These are phyloP conservation scores for Drosophila multiciliata DNA, from an alignment of 2,888 invertebrate species.

Conservation along the genomic window DNA sequence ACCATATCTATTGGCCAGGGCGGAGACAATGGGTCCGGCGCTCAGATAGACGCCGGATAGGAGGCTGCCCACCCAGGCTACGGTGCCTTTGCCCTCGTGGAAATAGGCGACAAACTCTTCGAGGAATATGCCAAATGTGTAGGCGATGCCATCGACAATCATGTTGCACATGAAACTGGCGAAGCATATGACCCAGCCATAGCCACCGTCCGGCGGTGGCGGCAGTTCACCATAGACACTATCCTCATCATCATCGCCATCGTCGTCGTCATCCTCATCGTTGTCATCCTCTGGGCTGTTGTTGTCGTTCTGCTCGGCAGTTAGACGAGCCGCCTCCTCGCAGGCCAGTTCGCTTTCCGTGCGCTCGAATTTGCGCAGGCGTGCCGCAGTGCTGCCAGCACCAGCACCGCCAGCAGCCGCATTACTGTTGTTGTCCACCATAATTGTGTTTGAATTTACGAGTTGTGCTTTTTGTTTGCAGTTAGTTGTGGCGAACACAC, in stretches of 20 bases:
- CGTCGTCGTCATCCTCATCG: conserved; percentile 69
- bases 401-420: conserved; percentile 42
- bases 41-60: conserved; percentile 98
- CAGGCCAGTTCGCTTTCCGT: conserved; percentile 95
- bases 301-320: conserved; percentile 88
- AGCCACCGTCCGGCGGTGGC: conserved; percentile 95
- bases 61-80: conserved; percentile 97
- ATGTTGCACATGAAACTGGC: conserved; percentile 99
- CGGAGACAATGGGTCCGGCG: conserved; percentile 97
- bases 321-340: conserved; percentile 92
- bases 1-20: conserved; percentile 97
- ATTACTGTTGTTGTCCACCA: conserved; percentile 75
- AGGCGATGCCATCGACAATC: conserved; percentile 99
- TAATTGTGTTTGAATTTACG: conserved; percentile 39
- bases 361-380: conserved; percentile 86
- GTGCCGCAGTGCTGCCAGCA: conserved; percentile 77
- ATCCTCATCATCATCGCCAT: conserved; percentile 86
- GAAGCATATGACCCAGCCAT: conserved; percentile 97
- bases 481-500: conserved; percentile 20
- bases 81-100: conserved; percentile 93
- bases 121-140: conserved; percentile 98
- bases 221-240: conserved; percentile 92
- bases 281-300: conserved; percentile 78
- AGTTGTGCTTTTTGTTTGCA: conserved; percentile 27
- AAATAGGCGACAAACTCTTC: conserved; percentile 92